Conservation (phyloP, 1,140 invertebrate species). For the Choristoneura fumiferana region DNA sequence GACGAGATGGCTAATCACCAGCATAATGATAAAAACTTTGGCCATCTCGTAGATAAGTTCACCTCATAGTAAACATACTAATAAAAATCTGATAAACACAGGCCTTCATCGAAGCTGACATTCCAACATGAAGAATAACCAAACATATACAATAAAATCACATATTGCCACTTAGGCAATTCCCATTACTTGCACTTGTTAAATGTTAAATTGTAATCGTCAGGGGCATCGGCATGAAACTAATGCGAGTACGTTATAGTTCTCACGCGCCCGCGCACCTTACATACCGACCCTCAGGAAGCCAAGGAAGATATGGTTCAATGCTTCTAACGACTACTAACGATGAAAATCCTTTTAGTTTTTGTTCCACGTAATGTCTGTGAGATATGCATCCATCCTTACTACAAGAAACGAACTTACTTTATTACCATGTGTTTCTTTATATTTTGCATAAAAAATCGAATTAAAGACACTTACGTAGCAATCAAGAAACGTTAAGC, state of each 20-base stretch:
- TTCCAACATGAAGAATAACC: too few relatives aligned
- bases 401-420: neutral
- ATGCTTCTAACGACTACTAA: constrained; percentile 54
- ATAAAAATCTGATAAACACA: too few relatives aligned
- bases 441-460: too few relatives aligned
- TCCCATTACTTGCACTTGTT: constrained; percentile 47
- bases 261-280: constrained; percentile 53
- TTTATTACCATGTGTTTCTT: too few relatives aligned
- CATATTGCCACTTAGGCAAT: neutral
- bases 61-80: too few relatives aligned
- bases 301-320: constrained; percentile 59
- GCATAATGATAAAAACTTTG: too few relatives aligned
- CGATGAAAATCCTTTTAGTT: constrained; percentile 33
- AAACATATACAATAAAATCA: too few relatives aligned
- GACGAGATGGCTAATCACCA: too few relatives aligned
- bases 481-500: too few relatives aligned
- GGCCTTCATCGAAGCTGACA: too few relatives aligned
- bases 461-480: too few relatives aligned
- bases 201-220: constrained; percentile 47
- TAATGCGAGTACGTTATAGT: constrained; percentile 49
- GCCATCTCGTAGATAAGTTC: too few relatives aligned
- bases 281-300: constrained; percentile 61
- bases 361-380: neutral
- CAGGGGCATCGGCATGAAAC: constrained; percentile 38
- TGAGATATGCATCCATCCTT: constrained; percentile 5